Evolutionary conservation across 2,113 vertebrate genomes (phyloP).

Genomic region (Gobiocypris rarus): DNA sequence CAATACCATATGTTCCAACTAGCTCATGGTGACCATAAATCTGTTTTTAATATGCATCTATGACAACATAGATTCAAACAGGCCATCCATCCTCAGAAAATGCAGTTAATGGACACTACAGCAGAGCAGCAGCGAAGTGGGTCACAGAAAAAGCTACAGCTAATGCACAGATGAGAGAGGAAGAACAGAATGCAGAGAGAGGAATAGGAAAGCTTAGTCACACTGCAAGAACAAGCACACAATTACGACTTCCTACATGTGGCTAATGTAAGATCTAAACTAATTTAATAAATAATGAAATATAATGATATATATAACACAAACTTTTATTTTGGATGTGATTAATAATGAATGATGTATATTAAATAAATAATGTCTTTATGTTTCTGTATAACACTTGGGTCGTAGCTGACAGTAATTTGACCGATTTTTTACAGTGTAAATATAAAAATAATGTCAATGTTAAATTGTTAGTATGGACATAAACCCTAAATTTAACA

Average conservation of each 20-base stretch:
- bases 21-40: constrained; percentile 1
- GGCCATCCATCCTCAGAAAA: constrained; percentile 53
- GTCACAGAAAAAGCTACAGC: constrained; percentile 37
- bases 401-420: too few species aligned
- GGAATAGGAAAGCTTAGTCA: neutral
- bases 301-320: too few species aligned
- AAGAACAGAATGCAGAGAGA: constrained; percentile 55
- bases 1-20: constrained; percentile 18
- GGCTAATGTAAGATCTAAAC: too few species aligned
- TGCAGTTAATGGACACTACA: constrained; percentile 69
- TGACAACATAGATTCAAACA: constrained; percentile 34
- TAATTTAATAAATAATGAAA: too few species aligned
- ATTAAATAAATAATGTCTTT: neutral
- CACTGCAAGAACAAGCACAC: neutral
- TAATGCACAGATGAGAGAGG: neutral
- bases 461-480: too few species aligned
- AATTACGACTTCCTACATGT: neutral
- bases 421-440: too few species aligned
- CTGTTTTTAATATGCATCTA: neutral
- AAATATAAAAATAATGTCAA: too few species aligned
- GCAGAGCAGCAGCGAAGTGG: constrained; percentile 31
- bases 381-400: too few species aligned
- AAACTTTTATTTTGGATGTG: too few species aligned
- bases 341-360: too few species aligned
- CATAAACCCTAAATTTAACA: too few species aligned